Base-by-base conservation (phyloP, 2,797 vertebrate genomes). In the Kryptopterus vitreolus region DNA sequence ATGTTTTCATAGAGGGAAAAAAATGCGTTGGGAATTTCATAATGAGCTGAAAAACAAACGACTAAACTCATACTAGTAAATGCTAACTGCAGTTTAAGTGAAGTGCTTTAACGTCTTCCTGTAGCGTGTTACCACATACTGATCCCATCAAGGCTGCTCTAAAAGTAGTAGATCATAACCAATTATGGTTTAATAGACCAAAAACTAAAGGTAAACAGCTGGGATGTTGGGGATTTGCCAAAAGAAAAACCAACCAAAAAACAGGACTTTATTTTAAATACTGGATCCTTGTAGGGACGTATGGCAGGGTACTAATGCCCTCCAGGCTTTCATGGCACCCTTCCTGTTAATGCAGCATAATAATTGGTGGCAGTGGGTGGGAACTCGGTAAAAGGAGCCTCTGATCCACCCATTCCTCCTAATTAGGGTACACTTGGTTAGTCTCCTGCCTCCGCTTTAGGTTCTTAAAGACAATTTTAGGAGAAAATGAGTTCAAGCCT, bases 321-420 rank as follows among this genome's bases (percentile, higher is more conserved):
- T 81, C 53, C 74, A 77, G 76, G 66, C 59, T 53, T 62, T 71
- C 61, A 78, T 69, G 81, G 81, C 33, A 79, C 72, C 80, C 77
- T 80, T 83, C 84, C 81, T 80, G 75, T 62, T 84, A 80, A 86
- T 81, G 66, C 48, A 74, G 78, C 72, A 81, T 74, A 76, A 77
- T 85, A 83, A 85, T 81, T 86, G 84, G 76, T 85, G 81, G 81
- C 74, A 77, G 76, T 83, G 79, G 76, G 78, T 77, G 81, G 82
- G 81, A 78, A 46, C 59, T 81, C 82, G 53, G 65, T 80, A 77
- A 77, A 81, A 74, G 69, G 77, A 87, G 66, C 75, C 82, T 85
- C 65, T 85, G 82, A 85, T 86, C 77, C 79, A 84, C 82, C 82
- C 79, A 83, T 77, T 76, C 79, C 59, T 84, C 79, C 84, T 87